Percentiles rank a stretch among this genome's conserved stretches.
These are phyloP conservation scores for Sarcophaga carnaria DNA, from an alignment of 2,888 invertebrate species.

Conservation along the genomic window DNA sequence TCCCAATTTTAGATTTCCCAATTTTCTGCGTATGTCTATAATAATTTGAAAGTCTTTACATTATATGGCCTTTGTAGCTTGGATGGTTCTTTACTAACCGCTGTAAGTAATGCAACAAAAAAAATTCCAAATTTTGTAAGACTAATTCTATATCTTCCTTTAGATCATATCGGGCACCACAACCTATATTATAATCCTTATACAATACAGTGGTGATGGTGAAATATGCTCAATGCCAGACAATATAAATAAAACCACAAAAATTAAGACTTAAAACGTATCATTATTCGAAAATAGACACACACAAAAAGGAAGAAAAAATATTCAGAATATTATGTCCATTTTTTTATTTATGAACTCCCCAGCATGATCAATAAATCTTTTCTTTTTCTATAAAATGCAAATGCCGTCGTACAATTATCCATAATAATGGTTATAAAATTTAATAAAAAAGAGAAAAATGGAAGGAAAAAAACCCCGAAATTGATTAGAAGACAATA, in stretches of 20 bases:
- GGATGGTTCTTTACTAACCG: conserved; percentile 60
- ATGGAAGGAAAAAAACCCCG: conserved; percentile 70
- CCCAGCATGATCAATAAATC: not conserved
- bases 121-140: not conserved
- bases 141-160: not conserved
- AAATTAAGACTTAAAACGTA: not conserved
- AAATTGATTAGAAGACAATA: conserved; percentile 66
- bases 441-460: conserved; percentile 66
- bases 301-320: not conserved
- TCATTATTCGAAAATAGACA: conserved; percentile 3
- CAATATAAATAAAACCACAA: conserved; percentile 15
- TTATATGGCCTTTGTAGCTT: conserved; percentile 57
- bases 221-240: conserved; percentile 39
- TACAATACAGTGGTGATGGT: conserved; percentile 67
- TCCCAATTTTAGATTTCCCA: conserved; percentile 53
- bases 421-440: conserved; percentile 54
- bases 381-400: conserved; percentile 16
- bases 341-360: conserved; percentile 9
- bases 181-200: conserved; percentile 69
- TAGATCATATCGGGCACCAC: conserved; percentile 65
- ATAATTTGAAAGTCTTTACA: conserved; percentile 54
- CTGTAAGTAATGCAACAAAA: conserved; percentile 52
- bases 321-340: conserved; percentile 2
- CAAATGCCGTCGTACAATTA: conserved; percentile 21
- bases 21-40: conserved; percentile 53